Evolutionary conservation across 2,113 vertebrate species (phyloP).

Genomic region (Seriola quinqueradiata): DNA sequence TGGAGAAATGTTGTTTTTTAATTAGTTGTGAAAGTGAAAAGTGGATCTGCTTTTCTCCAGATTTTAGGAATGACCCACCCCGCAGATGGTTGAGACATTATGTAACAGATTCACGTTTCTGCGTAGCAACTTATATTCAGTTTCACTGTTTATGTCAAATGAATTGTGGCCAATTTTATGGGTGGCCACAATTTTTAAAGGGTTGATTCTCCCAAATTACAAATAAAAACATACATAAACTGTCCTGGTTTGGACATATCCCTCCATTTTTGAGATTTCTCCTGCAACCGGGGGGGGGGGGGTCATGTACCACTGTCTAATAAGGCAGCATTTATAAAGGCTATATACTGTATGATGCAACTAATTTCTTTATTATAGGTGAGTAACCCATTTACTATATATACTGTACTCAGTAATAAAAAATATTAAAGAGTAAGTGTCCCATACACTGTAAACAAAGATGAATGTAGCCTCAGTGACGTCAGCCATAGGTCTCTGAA

Average conservation of each 20-base stretch:
- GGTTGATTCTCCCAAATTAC: background rate
- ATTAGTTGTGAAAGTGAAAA: constrained; percentile 52
- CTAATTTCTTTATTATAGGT: no score
- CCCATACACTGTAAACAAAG: no score
- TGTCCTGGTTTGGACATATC: background rate
- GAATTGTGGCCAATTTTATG: no score
- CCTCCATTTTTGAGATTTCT: background rate
- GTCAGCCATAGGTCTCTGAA: no score
- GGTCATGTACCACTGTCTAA: no score
- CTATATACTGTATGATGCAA: no score
- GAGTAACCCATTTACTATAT: no score
- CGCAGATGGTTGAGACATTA: constrained; percentile 30
- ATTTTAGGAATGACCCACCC: constrained; percentile 23
- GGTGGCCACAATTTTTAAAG: background rate
- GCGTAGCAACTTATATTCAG: background rate
- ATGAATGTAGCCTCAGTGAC: no score
- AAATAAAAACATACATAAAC: background rate
- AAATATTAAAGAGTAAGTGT: no score
- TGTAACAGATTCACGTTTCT: constrained; percentile 20
- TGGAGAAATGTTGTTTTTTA: constrained; percentile 64
- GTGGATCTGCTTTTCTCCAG: constrained; percentile 22
- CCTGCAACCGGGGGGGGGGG: background rate
- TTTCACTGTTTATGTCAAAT: background rate
- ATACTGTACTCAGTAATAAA: no score
- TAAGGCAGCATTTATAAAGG: no score